phyloP scores from a whole-genome alignment of 2,113 vertebrate genomes.

The Taurulus bubalis region DNA sequence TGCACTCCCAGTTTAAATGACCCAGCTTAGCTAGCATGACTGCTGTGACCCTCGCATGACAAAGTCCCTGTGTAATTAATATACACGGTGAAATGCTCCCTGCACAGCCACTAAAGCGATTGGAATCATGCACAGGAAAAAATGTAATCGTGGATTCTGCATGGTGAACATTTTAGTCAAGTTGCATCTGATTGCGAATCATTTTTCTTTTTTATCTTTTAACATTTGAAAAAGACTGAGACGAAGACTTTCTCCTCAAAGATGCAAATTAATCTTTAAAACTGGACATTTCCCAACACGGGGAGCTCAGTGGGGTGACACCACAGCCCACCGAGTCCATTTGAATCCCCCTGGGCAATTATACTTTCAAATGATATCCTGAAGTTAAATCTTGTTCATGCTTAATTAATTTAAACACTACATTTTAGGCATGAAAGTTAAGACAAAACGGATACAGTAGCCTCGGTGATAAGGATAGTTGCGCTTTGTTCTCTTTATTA shows the following conservation, averaged over 20 bases:
- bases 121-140: constrained; percentile 93
- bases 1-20: constrained; percentile 89
- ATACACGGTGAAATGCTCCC: constrained; percentile 96
- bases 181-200: constrained; percentile 91
- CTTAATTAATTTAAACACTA: constrained; percentile 99
- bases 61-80: constrained; percentile 97
- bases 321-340: constrained; percentile 95
- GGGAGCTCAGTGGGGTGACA: constrained; percentile 94
- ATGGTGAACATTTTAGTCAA: constrained; percentile 94
- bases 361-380: constrained; percentile 99
- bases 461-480: constrained; percentile 71
- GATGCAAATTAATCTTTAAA: constrained; percentile 98
- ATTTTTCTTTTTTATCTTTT: constrained; percentile 81
- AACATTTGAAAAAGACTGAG: constrained; percentile 93
- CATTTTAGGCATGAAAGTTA: constrained; percentile 91
- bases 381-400: constrained; percentile 99
- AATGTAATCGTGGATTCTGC: constrained; percentile 94
- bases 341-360: constrained; percentile 99
- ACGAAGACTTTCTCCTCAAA: constrained; percentile 97
- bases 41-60: constrained; percentile 88
- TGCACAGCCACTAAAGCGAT: constrained; percentile 91
- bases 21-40: constrained; percentile 91
- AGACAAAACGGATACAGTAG: constrained; percentile 65
- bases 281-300: constrained; percentile 94
- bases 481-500: constrained; percentile 67